phyloP scores from a whole-genome alignment of 2,797 vertebrate species.

The Enteromius argenteus region DNA sequence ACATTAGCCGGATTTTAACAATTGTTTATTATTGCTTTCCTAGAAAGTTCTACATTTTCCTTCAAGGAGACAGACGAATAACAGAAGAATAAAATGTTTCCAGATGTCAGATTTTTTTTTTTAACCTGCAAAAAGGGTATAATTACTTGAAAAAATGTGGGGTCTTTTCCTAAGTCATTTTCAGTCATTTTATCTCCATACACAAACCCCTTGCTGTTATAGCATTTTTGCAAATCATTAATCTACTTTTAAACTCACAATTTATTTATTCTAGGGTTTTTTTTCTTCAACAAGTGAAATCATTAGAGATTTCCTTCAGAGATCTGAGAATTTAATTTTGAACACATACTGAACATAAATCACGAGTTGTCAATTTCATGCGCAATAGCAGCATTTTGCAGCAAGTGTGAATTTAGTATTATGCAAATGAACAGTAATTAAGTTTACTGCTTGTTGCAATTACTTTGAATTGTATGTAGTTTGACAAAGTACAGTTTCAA shows the following conservation, averaged over 20 bases:
- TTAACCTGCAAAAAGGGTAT: constrained; percentile 54
- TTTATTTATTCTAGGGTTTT: not conserved
- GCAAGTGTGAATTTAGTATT: not conserved
- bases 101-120: constrained; percentile 71
- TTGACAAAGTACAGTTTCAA: not conserved
- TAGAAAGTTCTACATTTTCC: constrained; percentile 38
- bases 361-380: not conserved
- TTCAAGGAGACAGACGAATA: constrained; percentile 70
- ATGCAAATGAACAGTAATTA: not conserved
- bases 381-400: not conserved
- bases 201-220: constrained; percentile 21
- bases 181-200: constrained; percentile 33
- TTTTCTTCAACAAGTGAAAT: not conserved
- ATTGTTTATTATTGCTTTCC: constrained; percentile 34
- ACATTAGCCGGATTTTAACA: constrained; percentile 20
- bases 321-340: not conserved
- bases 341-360: constrained; percentile 8
- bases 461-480: not conserved
- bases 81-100: constrained; percentile 70
- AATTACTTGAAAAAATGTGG: constrained; percentile 52
- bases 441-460: not conserved
- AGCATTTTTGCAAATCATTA: constrained; percentile 29
- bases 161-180: constrained; percentile 45
- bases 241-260: constrained; percentile 3
- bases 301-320: not conserved